Percentiles rank a stretch among this genome's conserved stretches.
Conservation (phyloP, 2,888 invertebrate genomes). For the Yponomeuta sedellus region DNA sequence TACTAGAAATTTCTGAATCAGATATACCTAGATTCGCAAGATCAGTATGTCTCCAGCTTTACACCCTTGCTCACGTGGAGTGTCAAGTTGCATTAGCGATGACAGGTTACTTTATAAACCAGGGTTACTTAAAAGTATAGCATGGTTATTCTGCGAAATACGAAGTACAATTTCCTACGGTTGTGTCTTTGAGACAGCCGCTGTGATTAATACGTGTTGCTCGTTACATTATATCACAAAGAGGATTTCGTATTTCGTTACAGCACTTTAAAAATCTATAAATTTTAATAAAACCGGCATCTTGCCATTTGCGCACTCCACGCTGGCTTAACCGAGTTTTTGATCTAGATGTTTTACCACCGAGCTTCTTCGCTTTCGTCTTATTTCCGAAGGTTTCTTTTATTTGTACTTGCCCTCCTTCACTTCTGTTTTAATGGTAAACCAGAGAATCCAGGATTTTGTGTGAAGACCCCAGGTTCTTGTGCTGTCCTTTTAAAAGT, state of each 20-base stretch:
- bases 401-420: constrained; percentile 17
- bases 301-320: neutral
- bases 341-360: constrained; percentile 39
- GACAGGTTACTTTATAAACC: too few species aligned
- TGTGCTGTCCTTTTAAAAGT: neutral
- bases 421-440: neutral
- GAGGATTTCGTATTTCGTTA: too few species aligned
- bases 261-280: too few species aligned
- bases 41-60: neutral
- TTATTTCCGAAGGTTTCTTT: constrained; percentile 22
- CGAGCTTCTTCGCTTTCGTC: constrained; percentile 63
- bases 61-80: neutral
- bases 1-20: too few species aligned
- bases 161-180: too few species aligned
- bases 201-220: too few species aligned
- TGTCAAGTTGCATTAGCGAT: neutral
- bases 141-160: too few species aligned
- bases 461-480: neutral
- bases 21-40: too few species aligned
- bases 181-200: too few species aligned
- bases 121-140: too few species aligned
- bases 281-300: too few species aligned
- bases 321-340: neutral
- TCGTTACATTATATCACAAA: too few species aligned
- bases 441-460: neutral